Conservation (phyloP, 2,113 vertebrate genomes). For the Chauna torquata region DNA sequence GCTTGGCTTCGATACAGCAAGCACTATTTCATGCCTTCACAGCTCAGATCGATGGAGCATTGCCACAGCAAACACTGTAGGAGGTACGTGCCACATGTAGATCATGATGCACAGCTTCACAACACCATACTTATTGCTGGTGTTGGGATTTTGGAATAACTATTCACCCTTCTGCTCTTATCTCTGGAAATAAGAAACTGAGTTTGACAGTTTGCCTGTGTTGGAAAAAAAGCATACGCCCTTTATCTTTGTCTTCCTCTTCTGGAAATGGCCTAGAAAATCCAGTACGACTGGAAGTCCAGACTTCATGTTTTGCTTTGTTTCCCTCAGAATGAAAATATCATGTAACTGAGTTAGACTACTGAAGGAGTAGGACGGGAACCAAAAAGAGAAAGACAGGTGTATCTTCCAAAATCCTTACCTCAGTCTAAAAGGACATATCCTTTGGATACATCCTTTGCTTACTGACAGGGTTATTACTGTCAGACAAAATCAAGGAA, state of each 20-base stretch:
- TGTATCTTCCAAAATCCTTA: neutral
- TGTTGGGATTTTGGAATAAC: neutral
- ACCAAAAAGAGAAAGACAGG: neutral
- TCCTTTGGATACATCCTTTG: neutral
- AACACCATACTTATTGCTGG: too few relatives aligned
- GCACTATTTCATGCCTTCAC: neutral
- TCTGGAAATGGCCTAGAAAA: neutral
- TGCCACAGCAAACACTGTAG: neutral
- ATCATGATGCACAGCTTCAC: neutral
- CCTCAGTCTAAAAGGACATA: neutral
- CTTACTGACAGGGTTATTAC: neutral
- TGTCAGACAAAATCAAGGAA: neutral
- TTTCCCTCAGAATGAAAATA: neutral
- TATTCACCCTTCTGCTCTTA: neutral
- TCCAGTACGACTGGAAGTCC: neutral
- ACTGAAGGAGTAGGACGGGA: neutral
- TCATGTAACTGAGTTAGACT: neutral
- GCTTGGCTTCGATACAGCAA: rapidly evolving
- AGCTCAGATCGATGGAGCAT: neutral
- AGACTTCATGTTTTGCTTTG: neutral
- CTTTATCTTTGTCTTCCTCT: neutral
- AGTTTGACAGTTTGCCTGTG: neutral
- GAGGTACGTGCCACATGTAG: rapidly evolving
- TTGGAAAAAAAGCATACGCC: neutral
- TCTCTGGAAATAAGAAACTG: neutral